Conservation (phyloP, 2,888 invertebrate genomes). For the Eupithecia vulgata region DNA sequence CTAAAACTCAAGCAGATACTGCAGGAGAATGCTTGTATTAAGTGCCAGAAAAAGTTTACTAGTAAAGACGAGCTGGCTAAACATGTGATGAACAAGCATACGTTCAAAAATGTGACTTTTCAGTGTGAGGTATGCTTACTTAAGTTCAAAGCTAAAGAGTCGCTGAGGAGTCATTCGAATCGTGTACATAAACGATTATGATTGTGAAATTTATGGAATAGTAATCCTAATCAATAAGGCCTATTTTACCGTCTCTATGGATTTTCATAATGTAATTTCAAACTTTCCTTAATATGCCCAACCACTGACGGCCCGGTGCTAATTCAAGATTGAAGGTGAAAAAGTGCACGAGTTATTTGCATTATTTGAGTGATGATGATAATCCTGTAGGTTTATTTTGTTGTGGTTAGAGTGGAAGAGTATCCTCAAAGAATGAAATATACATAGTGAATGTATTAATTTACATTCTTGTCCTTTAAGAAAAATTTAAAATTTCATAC, state of each 20-base stretch:
- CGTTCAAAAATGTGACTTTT: conserved; percentile 67
- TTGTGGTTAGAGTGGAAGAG: too few species aligned
- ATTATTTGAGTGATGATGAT: too few species aligned
- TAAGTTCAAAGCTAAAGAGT: conserved; percentile 74
- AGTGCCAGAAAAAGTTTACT: conserved; percentile 75
- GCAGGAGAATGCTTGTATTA: conserved; percentile 71
- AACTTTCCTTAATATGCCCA: background rate
- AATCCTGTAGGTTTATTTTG: too few species aligned
- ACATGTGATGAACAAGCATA: conserved; percentile 72
- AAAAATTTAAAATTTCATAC: too few species aligned
- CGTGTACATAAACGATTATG: conserved; percentile 76
- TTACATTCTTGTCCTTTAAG: too few species aligned
- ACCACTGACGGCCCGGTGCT: background rate
- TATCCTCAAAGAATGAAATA: too few species aligned
- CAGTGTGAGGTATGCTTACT: conserved; percentile 72
- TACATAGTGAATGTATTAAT: too few species aligned
- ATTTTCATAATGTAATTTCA: background rate
- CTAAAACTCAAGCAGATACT: conserved; percentile 71
- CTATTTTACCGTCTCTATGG: background rate
- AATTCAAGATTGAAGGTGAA: background rate
- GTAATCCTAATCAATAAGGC: background rate
- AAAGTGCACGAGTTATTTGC: too few species aligned
- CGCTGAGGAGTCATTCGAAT: conserved; percentile 66
- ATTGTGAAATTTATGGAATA: conserved; percentile 43
- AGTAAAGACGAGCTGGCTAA: conserved; percentile 67